These are phyloP conservation scores for Prunella fulvescens DNA, from an alignment of 2,113 vertebrate species.

Conservation along the genomic window DNA sequence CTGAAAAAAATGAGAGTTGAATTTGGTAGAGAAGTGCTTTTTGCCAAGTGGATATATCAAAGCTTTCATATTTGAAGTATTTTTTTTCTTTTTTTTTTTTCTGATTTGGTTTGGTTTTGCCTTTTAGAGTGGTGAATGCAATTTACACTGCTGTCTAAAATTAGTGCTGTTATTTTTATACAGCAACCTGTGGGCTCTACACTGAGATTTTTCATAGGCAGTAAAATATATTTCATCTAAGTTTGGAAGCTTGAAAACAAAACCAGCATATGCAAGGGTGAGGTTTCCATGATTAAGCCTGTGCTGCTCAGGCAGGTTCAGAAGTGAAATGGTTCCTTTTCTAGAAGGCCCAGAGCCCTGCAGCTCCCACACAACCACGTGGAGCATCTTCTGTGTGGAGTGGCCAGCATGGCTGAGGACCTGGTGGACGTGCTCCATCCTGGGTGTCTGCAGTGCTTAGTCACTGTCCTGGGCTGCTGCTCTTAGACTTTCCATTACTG, in stretches of 20 bases:
- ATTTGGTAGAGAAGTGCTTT: neutral
- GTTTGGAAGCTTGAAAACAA: neutral
- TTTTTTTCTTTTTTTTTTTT: neutral
- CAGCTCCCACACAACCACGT: neutral
- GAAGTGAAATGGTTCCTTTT: neutral
- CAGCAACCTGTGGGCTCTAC: neutral
- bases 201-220: neutral
- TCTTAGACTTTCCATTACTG: neutral
- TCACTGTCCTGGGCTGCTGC: neutral
- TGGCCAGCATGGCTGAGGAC: fast-evolving
- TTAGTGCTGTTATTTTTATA: neutral
- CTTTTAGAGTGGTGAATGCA: neutral
- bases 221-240: neutral
- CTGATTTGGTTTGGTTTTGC: neutral
- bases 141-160: neutral
- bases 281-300: neutral
- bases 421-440: neutral
- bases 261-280: neutral
- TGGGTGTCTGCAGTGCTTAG: neutral
- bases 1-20: neutral
- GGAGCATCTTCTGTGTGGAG: neutral
- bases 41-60: neutral
- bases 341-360: neutral
- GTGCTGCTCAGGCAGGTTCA: neutral
- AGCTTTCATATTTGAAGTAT: neutral